Percentiles rank a stretch among this genome's conserved stretches.
Evolutionary conservation across 2,113 vertebrate species (phyloP).

Genomic region (Dolichallabes microphthalmus): DNA sequence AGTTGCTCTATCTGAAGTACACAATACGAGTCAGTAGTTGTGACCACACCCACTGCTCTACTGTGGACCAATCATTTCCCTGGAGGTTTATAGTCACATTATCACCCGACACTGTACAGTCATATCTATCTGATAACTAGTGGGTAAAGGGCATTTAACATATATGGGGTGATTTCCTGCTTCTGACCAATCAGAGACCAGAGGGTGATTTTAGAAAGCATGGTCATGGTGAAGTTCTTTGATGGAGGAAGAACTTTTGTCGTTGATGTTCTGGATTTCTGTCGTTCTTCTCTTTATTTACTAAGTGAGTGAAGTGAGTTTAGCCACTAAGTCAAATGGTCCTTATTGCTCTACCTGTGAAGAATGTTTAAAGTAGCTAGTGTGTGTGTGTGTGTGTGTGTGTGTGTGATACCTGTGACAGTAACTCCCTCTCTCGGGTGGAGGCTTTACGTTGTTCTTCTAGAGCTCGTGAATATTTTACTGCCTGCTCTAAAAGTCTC

Average conservation of each 20-base stretch:
- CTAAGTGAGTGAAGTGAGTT: background rate
- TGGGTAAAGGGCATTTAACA: background rate
- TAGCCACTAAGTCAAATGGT: background rate
- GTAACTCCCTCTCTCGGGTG: constrained; percentile 81
- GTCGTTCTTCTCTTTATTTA: background rate
- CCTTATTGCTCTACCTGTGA: background rate
- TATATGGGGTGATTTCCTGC: background rate
- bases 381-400: constrained; percentile 13
- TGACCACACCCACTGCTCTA: background rate
- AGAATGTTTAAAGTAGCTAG: background rate
- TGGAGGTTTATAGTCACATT: background rate
- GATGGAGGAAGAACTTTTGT: background rate
- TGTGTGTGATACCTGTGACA: constrained; percentile 75
- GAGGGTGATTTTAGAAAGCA: background rate
- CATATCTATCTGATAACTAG: background rate
- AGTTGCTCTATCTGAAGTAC: constrained; percentile 84
- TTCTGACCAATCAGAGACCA: background rate
- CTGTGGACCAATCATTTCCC: background rate
- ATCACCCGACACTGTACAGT: background rate
- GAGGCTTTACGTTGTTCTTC: constrained; percentile 85
- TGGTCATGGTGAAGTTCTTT: background rate
- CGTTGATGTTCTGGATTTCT: background rate
- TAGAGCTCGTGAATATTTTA: constrained; percentile 84
- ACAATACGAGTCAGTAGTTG: background rate
- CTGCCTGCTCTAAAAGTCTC: constrained; percentile 85